Base-by-base conservation (phyloP, 2,797 vertebrate species). In the Sebastes hubbsi region DNA sequence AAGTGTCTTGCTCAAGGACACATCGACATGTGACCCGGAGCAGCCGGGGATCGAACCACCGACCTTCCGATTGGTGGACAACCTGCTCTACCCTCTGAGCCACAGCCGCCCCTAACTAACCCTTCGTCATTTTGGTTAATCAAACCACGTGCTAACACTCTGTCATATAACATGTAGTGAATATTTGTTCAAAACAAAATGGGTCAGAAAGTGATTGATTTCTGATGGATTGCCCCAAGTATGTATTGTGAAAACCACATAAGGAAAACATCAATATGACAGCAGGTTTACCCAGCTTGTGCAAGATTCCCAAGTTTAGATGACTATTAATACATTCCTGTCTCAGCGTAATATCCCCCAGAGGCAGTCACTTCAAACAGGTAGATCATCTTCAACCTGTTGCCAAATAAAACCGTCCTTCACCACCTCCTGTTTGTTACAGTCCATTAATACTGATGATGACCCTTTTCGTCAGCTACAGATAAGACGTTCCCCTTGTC, bases 371-470 rank as follows among this genome's bases (percentile, higher is more conserved):
- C 34, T 29, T 66, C 42, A 82, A 71, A 87, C 46, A 69, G 73
- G 68, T 61, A 46, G 67, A 87, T 71, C 25, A 80, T 84, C 49
- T 75, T 77, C 69, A 80, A 82, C 83, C 70, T 76, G 79, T 83
- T 85, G 81, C 72, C 60, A 77, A 82, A 83, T 76, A 64, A 79
- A 84, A 61, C 49, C 9, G 7, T 62, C 75, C 55, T 61, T 83
- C 54, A 66, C 58, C 54, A 58, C 62, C 77, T 80, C 67, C 54
- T 76, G 62, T 82, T 87, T 87, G 81, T 87, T 82, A 87, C 58
- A 79, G 78, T 42, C 82, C 77, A 89, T 90, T 88, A 90, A 77
- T 73, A 85, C 65, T 63, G 66, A 81, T 63, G 78, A 84, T 88
- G 88, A 88, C 81, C 80, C 73, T 69, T 77, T 78, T 86, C 29